Evolutionary conservation across 2,888 invertebrate species (phyloP).

Genomic region (Lottia gigantea): DNA sequence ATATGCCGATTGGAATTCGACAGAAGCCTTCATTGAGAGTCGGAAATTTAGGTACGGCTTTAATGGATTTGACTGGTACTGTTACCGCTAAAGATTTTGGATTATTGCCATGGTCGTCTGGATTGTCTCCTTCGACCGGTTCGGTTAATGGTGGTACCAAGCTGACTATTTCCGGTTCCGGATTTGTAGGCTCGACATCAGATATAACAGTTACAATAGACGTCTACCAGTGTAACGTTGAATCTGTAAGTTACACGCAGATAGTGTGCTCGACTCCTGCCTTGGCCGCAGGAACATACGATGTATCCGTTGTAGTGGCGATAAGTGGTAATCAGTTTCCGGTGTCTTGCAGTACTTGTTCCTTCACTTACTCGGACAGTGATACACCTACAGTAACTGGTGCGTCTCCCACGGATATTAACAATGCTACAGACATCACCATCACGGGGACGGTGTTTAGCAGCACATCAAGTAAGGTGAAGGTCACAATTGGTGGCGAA

Average conservation of each 20-base stretch:
- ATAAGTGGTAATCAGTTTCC: neutral
- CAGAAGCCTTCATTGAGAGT: constrained; percentile 22
- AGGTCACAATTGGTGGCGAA: constrained; percentile 26
- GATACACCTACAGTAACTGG: constrained; percentile 22
- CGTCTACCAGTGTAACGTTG: constrained; percentile 35
- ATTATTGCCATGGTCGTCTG: constrained; percentile 24
- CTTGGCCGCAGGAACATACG: neutral
- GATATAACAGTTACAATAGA: constrained; percentile 40
- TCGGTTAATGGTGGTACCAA: constrained; percentile 28
- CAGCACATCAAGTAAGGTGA: constrained; percentile 9
- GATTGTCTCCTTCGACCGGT: constrained; percentile 32
- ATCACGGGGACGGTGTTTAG: constrained; percentile 24
- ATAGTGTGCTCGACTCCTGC: constrained; percentile 40
- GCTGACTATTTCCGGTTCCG: constrained; percentile 42
- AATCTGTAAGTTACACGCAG: constrained; percentile 29
- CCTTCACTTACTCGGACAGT: constrained; percentile 10
- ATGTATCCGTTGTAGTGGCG: neutral
- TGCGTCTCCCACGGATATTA: constrained; percentile 20
- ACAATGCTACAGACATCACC: neutral
- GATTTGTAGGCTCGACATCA: constrained; percentile 36
- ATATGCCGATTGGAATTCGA: constrained; percentile 13
- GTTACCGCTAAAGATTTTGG: constrained; percentile 9
- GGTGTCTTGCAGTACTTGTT: neutral
- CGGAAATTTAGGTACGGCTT: constrained; percentile 28
- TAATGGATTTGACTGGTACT: constrained; percentile 15